Evolutionary conservation across 2,797 vertebrate genomes (phyloP).

Genomic region (Dipus sagitta): DNA sequence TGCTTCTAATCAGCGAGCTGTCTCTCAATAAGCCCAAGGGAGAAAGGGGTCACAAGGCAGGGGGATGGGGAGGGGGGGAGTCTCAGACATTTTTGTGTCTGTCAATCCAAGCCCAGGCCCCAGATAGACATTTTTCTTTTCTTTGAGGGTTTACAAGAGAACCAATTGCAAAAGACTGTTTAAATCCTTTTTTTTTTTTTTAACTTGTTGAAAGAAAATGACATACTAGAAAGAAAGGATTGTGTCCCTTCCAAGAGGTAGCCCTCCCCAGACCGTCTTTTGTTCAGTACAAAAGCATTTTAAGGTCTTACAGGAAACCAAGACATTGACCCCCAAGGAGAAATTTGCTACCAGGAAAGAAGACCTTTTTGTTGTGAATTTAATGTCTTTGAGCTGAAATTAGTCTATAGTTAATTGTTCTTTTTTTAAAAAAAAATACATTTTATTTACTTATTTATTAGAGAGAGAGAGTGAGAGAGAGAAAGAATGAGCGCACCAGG

Average conservation of each 20-base stretch:
- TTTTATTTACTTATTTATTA: no score
- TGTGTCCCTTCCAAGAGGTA: conserved; percentile 69
- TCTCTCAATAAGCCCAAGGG: conserved; percentile 61
- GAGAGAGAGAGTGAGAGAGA: no score
- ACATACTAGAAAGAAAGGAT: conserved; percentile 74
- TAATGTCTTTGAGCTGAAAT: conserved; percentile 53
- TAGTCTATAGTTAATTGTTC: not conserved
- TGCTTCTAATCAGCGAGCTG: conserved; percentile 76
- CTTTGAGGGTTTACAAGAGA: conserved; percentile 77
- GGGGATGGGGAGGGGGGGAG: no score
- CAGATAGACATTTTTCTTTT: conserved; percentile 74
- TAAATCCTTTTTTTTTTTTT: conserved; percentile 62
- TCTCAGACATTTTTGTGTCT: conserved; percentile 39
- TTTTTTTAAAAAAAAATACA: no score
- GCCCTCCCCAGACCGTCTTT: conserved; percentile 69
- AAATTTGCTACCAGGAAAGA: conserved; percentile 73
- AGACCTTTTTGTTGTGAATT: not conserved
- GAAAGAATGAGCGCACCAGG: no score
- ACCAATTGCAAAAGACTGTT: conserved; percentile 78
- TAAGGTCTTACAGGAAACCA: conserved; percentile 75
- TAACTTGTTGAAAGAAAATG: conserved; percentile 74
- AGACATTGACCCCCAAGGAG: conserved; percentile 68
- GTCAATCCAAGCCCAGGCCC: conserved; percentile 62
- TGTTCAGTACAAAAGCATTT: conserved; percentile 55
- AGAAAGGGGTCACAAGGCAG: conserved; percentile 56